Evolutionary conservation across 2,797 vertebrate species (phyloP).

Genomic region (Argentina silus): DNA sequence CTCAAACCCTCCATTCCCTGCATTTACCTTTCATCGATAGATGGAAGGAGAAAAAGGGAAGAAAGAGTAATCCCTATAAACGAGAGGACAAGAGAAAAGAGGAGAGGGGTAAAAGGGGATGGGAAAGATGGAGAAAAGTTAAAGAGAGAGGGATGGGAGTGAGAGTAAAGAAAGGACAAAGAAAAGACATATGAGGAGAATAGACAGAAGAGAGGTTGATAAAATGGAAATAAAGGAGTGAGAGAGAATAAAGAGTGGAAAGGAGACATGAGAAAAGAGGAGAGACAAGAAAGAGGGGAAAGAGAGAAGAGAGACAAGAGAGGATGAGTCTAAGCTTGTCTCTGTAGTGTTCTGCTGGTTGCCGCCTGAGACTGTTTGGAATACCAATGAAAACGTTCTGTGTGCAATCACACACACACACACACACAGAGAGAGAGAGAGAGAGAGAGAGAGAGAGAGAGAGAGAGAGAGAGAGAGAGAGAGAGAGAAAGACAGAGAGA

Average conservation of each 20-base stretch:
- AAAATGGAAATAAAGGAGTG: neutral
- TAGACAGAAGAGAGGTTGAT: neutral
- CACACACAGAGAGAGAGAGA: too few species aligned
- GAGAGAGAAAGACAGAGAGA: neutral
- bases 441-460: neutral
- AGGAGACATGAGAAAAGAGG: neutral
- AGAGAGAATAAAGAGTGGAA: neutral
- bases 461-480: neutral
- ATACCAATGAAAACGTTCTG: neutral
- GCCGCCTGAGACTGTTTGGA: neutral
- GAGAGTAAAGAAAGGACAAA: too few species aligned
- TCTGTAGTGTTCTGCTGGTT: neutral
- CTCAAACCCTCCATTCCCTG: constrained; percentile 27
- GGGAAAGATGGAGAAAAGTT: neutral
- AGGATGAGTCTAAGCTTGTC: neutral
- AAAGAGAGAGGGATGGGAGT: neutral
- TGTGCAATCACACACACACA: neutral
- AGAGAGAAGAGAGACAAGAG: neutral
- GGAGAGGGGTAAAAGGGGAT: neutral
- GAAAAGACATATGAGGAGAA: constrained; percentile 5
- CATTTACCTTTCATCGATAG: neutral
- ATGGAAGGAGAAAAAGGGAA: constrained; percentile 4
- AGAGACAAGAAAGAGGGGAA: constrained; percentile 15
- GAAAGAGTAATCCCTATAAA: neutral
- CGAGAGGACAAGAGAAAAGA: neutral